A percentile compares a stretch with the other conserved stretches of the same genome.
phyloP scores from a whole-genome alignment of 2,113 vertebrate genomes.

The mouse (Mus musculus) region DNA sequence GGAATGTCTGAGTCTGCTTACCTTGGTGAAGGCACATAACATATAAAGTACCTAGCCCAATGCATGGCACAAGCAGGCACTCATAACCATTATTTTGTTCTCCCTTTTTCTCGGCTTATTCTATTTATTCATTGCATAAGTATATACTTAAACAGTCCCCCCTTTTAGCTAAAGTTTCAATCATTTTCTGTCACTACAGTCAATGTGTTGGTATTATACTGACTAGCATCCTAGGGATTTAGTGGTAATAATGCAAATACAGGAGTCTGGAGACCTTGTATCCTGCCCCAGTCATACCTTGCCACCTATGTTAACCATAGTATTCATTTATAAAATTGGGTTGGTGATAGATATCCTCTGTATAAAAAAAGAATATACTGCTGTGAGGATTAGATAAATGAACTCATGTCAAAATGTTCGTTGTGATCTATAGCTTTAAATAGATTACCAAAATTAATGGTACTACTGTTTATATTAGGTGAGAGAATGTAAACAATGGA shows the following conservation, averaged over 20 bases:
- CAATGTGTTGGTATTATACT: not conserved
- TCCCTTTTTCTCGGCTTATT: not conserved
- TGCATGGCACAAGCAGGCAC: not conserved
- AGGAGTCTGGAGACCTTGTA: not conserved
- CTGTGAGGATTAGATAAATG: slow-evolving; percentile 41
- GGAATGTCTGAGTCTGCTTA: not conserved
- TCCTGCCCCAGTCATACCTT: not conserved
- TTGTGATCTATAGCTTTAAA: not conserved
- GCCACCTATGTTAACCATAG: slow-evolving; percentile 21
- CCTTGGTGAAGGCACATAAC: not conserved
- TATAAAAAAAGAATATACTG: not conserved
- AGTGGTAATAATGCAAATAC: not conserved
- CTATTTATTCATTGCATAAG: not conserved
- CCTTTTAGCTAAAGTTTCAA: not conserved
- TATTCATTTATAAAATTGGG: slow-evolving; percentile 25
- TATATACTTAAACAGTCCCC: not conserved
- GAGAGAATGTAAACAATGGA: not conserved
- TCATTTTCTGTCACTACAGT: not conserved
- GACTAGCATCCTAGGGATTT: not conserved
- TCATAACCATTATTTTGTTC: not conserved
- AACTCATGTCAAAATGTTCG: slow-evolving; percentile 24
- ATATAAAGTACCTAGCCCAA: not conserved
- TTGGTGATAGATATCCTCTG: not conserved
- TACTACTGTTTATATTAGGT: not conserved
- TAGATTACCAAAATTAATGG: slow-evolving; percentile 19